A percentile compares a stretch with the other conserved stretches of the same genome.
These are phyloP conservation scores for Julus scandinavius DNA, from an alignment of 2,888 invertebrate species.

Conservation along the genomic window DNA sequence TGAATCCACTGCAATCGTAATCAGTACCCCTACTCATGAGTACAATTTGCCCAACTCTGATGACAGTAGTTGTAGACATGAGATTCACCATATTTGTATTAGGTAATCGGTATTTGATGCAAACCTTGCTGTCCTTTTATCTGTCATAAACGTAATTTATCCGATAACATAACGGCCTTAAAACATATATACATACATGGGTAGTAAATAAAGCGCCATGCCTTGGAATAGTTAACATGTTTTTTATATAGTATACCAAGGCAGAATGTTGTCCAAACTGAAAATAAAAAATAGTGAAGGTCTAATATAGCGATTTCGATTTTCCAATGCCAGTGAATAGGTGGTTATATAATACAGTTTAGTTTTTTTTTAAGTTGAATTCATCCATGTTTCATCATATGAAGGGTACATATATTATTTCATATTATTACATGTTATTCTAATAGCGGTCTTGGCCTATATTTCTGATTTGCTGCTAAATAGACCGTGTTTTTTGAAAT, in stretches of 20 bases:
- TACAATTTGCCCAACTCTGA: too few relatives aligned
- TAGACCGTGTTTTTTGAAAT: slow-evolving; percentile 12
- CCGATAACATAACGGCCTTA: not conserved
- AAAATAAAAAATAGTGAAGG: not conserved
- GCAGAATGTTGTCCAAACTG: not conserved
- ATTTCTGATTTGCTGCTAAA: not conserved
- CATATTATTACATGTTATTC: not conserved
- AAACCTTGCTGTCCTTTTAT: not conserved
- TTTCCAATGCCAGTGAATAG: not conserved
- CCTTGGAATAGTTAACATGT: slow-evolving; percentile 1
- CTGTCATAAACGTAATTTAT: not conserved
- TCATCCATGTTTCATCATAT: not conserved
- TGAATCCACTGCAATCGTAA: too few relatives aligned
- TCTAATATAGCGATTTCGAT: not conserved
- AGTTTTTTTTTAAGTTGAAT: not conserved
- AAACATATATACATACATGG: not conserved
- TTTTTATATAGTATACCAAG: not conserved
- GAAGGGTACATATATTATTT: not conserved
- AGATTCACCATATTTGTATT: too few relatives aligned
- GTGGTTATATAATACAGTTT: slow-evolving; percentile 25
- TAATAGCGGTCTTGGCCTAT: not conserved
- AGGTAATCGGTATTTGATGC: not conserved
- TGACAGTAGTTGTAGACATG: too few relatives aligned
- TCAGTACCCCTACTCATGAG: too few relatives aligned
- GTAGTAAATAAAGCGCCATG: not conserved